A percentile compares a stretch with the other conserved stretches of the same genome.
Conservation (phyloP, 2,113 vertebrate genomes). For the Sclerurus mexicanus region DNA sequence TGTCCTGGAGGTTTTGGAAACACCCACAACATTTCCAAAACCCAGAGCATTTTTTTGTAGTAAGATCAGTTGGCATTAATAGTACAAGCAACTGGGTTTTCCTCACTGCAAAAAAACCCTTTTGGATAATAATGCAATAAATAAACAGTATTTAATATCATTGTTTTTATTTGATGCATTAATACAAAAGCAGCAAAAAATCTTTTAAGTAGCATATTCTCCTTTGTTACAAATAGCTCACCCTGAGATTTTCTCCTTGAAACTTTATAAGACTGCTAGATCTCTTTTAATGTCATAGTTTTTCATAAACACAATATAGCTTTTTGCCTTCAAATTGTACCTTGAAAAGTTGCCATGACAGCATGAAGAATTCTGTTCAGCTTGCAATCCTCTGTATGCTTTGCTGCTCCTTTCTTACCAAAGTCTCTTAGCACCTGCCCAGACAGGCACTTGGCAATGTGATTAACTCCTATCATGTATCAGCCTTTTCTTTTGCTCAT, state of each 20-base stretch:
- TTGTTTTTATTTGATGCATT: not conserved
- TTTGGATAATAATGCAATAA: not conserved
- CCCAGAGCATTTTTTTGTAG: not conserved
- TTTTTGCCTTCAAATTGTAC: not conserved
- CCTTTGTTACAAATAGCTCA: not conserved
- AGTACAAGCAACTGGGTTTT: not conserved
- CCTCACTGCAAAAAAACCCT: not conserved
- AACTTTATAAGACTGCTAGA: not conserved
- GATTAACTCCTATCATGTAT: not conserved
- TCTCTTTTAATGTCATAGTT: not conserved
- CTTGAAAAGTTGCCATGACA: conserved; percentile 33
- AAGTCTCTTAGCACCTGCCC: not conserved
- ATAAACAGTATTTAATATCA: not conserved
- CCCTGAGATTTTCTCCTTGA: not conserved
- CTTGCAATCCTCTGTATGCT: not conserved
- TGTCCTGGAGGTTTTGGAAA: not conserved
- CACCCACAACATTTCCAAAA: not conserved
- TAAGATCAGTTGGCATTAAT: not conserved
- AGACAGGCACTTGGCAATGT: not conserved
- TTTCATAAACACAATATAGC: not conserved
- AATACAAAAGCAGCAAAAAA: not conserved
- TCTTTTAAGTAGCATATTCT: not conserved
- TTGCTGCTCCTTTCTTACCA: not conserved
- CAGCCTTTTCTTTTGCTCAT: not conserved
- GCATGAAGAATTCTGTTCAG: not conserved